Evolutionary conservation across 2,113 vertebrate species (phyloP), one percentile per base, ranked within the genome.

Genomic region (Elachura formosa): DNA sequence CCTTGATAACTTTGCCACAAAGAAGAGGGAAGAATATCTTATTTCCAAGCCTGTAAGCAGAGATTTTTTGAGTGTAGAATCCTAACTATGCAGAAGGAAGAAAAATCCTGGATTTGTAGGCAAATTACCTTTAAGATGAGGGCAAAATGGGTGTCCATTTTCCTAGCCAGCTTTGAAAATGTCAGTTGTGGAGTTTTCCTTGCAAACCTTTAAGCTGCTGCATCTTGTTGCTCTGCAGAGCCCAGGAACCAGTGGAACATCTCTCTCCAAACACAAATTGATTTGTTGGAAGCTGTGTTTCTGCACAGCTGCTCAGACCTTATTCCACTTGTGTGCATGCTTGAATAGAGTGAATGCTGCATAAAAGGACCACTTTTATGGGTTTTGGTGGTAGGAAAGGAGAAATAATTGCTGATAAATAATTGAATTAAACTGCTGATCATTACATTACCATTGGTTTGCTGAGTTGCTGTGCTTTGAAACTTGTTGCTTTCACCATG

Each of bases 1-100:
- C 62, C 89, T 91, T 87, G 93, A 66, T 92, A 94, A 59, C 55
- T 86, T 71, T 67, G 45, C 48, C 87, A n/a, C 52, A 88, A 78
- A 67, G 43, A 62, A 68, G 43, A 84, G 15, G 26, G 62, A 81
- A 86, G 46, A 49, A 10, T 69, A 9, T 74, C 41, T 79, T 76
- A 40, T 66, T 85, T 85, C 38, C 31, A 85, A 72, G 29, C 33
- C 54, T 56, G 28, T 31, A 64, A 78, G 40, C 45, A 78, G 52
- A 17, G 56, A 14, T 66, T 82, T 77, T 80, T 76, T 55, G 18
- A 68, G 12, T 26, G 34, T 33, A 64, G 77, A 64, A 51, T 79
- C 73, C 38, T 46, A 84, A 31, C 43, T 84, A 34, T 11, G 51
- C 48, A 75, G 46, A 82, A 48, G 22, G 19, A 51, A 78, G 28